Percentiles rank a stretch among this genome's conserved stretches.
These are phyloP conservation scores for Petroica traversi DNA, from an alignment of 2,113 vertebrate species.

Conservation along the genomic window DNA sequence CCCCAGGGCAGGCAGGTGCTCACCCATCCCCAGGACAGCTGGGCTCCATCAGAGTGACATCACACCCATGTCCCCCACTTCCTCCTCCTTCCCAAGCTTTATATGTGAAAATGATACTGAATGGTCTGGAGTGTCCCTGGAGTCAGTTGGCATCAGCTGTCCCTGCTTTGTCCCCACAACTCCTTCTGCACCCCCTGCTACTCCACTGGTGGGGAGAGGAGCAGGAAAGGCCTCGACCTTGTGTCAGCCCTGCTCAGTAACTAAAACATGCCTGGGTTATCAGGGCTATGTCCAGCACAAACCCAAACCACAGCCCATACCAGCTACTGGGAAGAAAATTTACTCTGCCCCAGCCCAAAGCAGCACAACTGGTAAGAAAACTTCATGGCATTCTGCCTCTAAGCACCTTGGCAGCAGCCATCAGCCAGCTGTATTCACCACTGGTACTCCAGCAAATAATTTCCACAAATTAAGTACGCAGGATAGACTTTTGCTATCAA, in stretches of 20 bases:
- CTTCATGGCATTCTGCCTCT: neutral
- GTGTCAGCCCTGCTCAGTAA: neutral
- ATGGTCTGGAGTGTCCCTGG: neutral
- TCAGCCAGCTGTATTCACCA: neutral
- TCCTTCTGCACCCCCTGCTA: neutral
- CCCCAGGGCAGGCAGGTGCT: neutral
- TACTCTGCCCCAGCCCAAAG: neutral
- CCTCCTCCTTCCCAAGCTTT: neutral
- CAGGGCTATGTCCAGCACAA: neutral
- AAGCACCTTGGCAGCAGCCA: neutral
- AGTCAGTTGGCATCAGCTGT: neutral
- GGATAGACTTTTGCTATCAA: neutral
- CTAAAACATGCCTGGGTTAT: neutral
- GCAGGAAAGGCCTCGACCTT: neutral
- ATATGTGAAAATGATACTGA: neutral
- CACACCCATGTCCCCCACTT: neutral
- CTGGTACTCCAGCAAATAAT: neutral
- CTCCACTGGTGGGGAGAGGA: neutral
- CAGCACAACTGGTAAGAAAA: neutral
- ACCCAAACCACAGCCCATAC: neutral
- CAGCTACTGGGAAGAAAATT: neutral
- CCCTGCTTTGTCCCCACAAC: rapidly evolving
- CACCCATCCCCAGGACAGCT: neutral
- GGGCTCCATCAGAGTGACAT: neutral
- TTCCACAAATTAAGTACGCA: neutral